phyloP scores from a whole-genome alignment of 2,797 vertebrate species.

The Typhlichthys eigenmanni region DNA sequence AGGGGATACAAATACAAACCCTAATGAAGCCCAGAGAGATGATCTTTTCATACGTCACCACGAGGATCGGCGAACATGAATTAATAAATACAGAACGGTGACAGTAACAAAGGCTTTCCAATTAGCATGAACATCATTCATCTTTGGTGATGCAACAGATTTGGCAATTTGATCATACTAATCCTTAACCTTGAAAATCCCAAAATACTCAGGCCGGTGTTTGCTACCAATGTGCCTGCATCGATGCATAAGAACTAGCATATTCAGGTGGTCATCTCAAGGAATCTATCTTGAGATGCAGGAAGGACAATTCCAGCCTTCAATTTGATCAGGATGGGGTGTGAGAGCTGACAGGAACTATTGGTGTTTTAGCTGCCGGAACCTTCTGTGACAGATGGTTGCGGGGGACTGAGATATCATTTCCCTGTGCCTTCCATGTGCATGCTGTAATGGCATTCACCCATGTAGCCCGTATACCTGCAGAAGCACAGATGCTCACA shows the following conservation, averaged over 20 bases:
- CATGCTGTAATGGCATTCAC: no score
- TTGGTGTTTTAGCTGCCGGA: slow-evolving; percentile 18
- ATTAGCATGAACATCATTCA: slow-evolving; percentile 33
- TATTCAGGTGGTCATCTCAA: slow-evolving; percentile 6
- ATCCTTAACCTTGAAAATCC: not conserved
- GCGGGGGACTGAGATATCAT: slow-evolving; percentile 15
- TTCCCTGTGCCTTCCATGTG: no score
- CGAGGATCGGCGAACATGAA: slow-evolving; percentile 41
- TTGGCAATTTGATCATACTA: no score
- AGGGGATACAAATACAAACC: slow-evolving; percentile 42
- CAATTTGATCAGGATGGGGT: slow-evolving; percentile 16
- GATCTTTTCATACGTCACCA: slow-evolving; percentile 27
- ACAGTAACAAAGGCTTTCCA: slow-evolving; percentile 19
- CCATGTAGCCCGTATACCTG: not conserved
- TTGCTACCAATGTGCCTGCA: not conserved
- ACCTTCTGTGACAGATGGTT: not conserved
- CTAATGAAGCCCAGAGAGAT: slow-evolving; percentile 72
- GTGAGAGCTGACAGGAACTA: slow-evolving; percentile 17
- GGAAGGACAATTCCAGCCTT: slow-evolving; percentile 28
- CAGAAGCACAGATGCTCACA: not conserved
- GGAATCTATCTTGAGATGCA: slow-evolving; percentile 29
- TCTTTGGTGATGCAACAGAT: slow-evolving; percentile 1
- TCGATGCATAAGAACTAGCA: not conserved
- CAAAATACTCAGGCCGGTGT: not conserved
- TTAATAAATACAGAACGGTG: slow-evolving; percentile 28